A percentile compares a stretch with the other conserved stretches of the same genome.
Conservation (phyloP, 2,113 vertebrate species). For the Notothenia rossii region DNA sequence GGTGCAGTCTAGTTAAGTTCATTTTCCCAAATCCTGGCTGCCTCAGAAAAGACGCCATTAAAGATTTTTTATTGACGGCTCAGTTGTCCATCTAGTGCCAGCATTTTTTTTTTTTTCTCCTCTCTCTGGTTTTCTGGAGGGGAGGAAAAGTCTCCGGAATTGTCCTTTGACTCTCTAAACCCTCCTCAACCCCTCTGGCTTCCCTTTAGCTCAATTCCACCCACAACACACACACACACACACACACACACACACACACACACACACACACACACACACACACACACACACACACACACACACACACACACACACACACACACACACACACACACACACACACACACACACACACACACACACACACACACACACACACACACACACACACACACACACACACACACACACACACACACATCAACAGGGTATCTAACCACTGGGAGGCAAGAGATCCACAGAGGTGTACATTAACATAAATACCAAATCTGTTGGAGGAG, state of each 20-base stretch:
- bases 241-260: conserved; percentile 23
- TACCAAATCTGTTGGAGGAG: conserved; percentile 82
- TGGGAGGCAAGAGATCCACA: conserved; percentile 83
- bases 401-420: conserved; percentile 65
- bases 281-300: no score
- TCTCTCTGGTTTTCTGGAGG: conserved; percentile 81
- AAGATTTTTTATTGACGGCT: conserved; percentile 20
- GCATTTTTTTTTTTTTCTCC: not conserved
- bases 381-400: no score
- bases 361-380: conserved; percentile 32
- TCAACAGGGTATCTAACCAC: conserved; percentile 84
- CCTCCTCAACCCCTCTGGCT: conserved; percentile 39
- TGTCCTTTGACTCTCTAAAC: conserved; percentile 79
- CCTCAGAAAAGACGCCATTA: conserved; percentile 14
- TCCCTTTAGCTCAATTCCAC: conserved; percentile 37
- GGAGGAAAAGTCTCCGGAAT: conserved; percentile 87
- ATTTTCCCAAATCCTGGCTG: conserved; percentile 12
- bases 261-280: conserved; percentile 25
- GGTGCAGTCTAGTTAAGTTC: conserved; percentile 17
- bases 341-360: conserved; percentile 24
- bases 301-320: conserved; percentile 72
- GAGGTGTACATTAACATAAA: conserved; percentile 91
- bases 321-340: conserved; percentile 73
- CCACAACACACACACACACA: conserved; percentile 36
- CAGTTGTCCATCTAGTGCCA: conserved; percentile 22